Conservation (phyloP, 2,888 invertebrate genomes). For the Branchinecta sandiegonensis region DNA sequence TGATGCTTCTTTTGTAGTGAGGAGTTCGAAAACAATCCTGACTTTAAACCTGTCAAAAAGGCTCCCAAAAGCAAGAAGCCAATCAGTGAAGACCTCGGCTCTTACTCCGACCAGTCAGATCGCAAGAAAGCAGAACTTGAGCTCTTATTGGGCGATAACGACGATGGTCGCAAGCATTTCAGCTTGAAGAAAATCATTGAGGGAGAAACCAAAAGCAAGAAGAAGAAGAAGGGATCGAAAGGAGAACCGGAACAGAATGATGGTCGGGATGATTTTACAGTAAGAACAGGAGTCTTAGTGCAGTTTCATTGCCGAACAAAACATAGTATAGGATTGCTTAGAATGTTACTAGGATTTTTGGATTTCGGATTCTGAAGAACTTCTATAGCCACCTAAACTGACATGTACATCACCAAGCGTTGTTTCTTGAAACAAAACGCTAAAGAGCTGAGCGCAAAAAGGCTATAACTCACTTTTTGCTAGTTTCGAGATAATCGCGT, state of each 20-base stretch:
- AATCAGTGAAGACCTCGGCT: slow-evolving; percentile 31
- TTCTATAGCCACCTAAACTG: too few relatives aligned
- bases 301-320: too few relatives aligned
- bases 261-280: slow-evolving; percentile 43
- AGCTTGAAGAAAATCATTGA: slow-evolving; percentile 65
- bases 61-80: slow-evolving; percentile 40
- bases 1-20: neutral
- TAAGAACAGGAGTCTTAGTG: slow-evolving; percentile 22
- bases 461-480: too few relatives aligned
- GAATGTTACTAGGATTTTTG: too few relatives aligned
- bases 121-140: slow-evolving; percentile 48
- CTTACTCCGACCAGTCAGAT: slow-evolving; percentile 31
- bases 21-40: slow-evolving; percentile 21
- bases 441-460: too few relatives aligned
- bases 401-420: too few relatives aligned
- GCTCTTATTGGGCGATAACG: slow-evolving; percentile 47
- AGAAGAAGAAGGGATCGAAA: slow-evolving; percentile 34
- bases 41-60: slow-evolving; percentile 34
- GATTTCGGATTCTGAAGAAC: too few relatives aligned
- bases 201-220: slow-evolving; percentile 34
- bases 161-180: slow-evolving; percentile 55
- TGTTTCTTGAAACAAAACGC: too few relatives aligned
- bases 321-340: too few relatives aligned
- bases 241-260: slow-evolving; percentile 35
- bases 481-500: too few relatives aligned